A percentile compares a stretch with the other conserved stretches of the same genome.
Conservation (phyloP, 2,888 invertebrate genomes). For the Plutella xylostella region DNA sequence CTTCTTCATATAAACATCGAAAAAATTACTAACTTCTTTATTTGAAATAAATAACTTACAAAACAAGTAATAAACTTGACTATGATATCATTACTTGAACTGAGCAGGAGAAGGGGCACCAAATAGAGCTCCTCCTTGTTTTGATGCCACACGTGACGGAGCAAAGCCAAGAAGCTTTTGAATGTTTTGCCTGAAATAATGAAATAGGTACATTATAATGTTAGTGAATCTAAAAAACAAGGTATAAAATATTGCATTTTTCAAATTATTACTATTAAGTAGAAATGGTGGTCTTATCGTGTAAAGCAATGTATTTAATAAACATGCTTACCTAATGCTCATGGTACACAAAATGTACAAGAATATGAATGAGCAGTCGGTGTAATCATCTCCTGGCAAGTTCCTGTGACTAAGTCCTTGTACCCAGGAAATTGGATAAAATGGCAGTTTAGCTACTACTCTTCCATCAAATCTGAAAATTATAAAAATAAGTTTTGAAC, state of each 20-base stretch:
- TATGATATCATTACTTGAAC: constrained; percentile 73
- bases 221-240: too few species aligned
- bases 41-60: too few species aligned
- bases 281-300: too few species aligned
- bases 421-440: constrained; percentile 95
- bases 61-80: not conserved
- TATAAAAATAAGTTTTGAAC: too few species aligned
- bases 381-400: constrained; percentile 95
- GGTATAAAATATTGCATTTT: too few species aligned
- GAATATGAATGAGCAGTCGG: constrained; percentile 99
- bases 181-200: constrained; percentile 86
- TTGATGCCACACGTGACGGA: constrained; percentile 95
- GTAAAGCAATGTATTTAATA: too few species aligned
- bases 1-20: too few species aligned
- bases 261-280: too few species aligned
- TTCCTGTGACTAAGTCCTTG: constrained; percentile 97
- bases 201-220: too few species aligned
- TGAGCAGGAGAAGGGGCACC: constrained; percentile 81
- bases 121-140: constrained; percentile 91
- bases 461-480: constrained; percentile 92
- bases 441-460: constrained; percentile 97
- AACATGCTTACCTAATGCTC: constrained; percentile 87
- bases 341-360: constrained; percentile 99
- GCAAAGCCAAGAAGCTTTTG: constrained; percentile 98
- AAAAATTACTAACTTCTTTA: too few species aligned